Evolutionary conservation across 2,888 invertebrate genomes (phyloP), one percentile per base, ranked within the genome.

Genomic region (Pheosia gnoma): DNA sequence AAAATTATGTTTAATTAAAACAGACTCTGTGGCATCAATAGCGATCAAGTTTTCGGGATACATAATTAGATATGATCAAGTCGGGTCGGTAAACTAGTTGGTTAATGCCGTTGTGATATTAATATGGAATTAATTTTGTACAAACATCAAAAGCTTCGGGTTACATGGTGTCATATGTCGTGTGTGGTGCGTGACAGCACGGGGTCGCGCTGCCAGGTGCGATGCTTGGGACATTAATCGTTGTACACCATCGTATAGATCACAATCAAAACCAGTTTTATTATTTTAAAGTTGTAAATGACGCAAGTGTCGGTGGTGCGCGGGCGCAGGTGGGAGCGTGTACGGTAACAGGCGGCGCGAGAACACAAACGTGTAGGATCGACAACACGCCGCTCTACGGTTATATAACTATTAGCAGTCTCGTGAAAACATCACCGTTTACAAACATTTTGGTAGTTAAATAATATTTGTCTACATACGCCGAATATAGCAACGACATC

Each of bases 251-350:
- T 86, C 87, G 88, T 89, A 86, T 88, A 90, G 92, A 93, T 93
- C 89, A 91, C 88, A 91, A 93, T 93, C 92, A 85, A 77, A 91
- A 93, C 93, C 89, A 80, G 93, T 93, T 93, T 89, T 89, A 90
- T 91, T 91, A 91, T 93, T 93, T 93, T 91, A 90, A 90, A 91
- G 90, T 89, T 89, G 90, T 89, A 90, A 90, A 91, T 93, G 93
- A 93, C 93, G 92, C 91, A 93, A 93, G 91, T 91, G 84, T 82
- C 76, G 85, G 82, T 84, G 84, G 84, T 82, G 84, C 76, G 84
- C 64, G 62, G 86, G 87, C 90, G 87, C 90, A 89, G 92, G 90
- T 91, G 91, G 85, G 84, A 84, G 83, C 84, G 85, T 81, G 81
- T 85, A 87, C 86, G 86, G 86, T 84, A 86, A 85, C 86, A 77